Conservation (phyloP, 2,113 vertebrate genomes). For the Albula goreensis region DNA sequence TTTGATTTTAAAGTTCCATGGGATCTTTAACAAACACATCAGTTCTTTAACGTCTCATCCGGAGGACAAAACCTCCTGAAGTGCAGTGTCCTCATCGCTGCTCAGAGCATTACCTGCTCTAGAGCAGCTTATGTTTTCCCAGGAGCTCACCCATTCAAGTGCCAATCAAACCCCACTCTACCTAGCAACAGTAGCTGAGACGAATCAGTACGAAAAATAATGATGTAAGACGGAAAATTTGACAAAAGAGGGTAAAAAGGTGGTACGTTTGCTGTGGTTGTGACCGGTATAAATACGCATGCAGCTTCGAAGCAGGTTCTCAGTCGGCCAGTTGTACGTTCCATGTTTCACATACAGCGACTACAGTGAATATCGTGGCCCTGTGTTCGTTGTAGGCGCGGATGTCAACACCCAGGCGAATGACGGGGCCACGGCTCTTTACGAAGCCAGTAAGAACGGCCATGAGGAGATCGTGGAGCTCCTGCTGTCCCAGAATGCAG, state of each 20-base stretch:
- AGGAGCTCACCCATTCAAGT: background rate
- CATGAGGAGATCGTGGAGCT: constrained; percentile 75
- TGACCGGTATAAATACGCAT: background rate
- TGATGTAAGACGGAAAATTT: too few species aligned
- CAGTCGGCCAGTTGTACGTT: background rate
- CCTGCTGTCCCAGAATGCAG: constrained; percentile 80
- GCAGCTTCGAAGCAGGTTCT: background rate
- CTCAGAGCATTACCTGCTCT: background rate
- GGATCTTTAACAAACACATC: background rate
- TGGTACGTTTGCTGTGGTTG: too few species aligned
- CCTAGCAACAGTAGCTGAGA: too few species aligned
- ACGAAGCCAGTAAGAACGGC: constrained; percentile 83
- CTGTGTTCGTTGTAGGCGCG: constrained; percentile 62
- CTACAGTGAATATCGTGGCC: too few species aligned
- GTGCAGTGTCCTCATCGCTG: background rate
- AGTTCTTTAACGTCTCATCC: background rate
- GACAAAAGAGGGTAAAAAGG: too few species aligned
- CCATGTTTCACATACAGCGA: background rate
- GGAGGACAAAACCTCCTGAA: background rate
- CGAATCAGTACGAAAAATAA: too few species aligned
- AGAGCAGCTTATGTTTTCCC: background rate
- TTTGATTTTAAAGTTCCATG: too few species aligned
- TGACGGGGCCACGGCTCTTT: constrained; percentile 80
- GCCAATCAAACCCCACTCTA: background rate
- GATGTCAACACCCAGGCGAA: constrained; percentile 84